These are phyloP conservation scores for Platysteira castanea DNA, from an alignment of 2,113 vertebrate species.

Conservation along the genomic window DNA sequence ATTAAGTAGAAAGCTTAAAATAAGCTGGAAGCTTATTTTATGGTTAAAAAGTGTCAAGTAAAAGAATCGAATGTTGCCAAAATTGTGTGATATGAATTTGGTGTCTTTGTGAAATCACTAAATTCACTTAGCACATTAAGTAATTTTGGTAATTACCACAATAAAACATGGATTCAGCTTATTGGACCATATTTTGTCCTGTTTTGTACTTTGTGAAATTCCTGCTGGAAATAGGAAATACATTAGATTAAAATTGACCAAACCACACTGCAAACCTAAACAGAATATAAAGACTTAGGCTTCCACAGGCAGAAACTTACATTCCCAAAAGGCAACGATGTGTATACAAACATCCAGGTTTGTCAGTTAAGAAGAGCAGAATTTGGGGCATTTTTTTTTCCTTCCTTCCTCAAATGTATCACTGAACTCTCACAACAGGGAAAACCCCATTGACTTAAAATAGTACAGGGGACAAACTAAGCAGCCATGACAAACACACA, in stretches of 20 bases:
- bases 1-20: not conserved
- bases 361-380: not conserved
- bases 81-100: not conserved
- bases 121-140: not conserved
- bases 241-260: not conserved
- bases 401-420: not conserved
- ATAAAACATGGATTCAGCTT: not conserved
- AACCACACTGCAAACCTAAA: not conserved
- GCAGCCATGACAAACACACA: accelerated
- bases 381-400: not conserved
- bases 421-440: not conserved
- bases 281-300: not conserved
- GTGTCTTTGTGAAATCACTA: not conserved
- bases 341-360: not conserved
- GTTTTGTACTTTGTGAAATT: not conserved
- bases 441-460: not conserved
- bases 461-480: not conserved
- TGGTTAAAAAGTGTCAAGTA: not conserved
- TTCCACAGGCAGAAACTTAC: not conserved
- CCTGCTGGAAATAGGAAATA: not conserved
- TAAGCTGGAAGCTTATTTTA: not conserved
- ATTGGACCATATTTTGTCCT: not conserved
- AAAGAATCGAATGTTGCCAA: not conserved
- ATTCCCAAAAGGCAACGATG: not conserved
- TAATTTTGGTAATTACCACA: not conserved